These are phyloP conservation scores for Hestina assimilis DNA, from an alignment of 1,140 invertebrate species.

Conservation along the genomic window DNA sequence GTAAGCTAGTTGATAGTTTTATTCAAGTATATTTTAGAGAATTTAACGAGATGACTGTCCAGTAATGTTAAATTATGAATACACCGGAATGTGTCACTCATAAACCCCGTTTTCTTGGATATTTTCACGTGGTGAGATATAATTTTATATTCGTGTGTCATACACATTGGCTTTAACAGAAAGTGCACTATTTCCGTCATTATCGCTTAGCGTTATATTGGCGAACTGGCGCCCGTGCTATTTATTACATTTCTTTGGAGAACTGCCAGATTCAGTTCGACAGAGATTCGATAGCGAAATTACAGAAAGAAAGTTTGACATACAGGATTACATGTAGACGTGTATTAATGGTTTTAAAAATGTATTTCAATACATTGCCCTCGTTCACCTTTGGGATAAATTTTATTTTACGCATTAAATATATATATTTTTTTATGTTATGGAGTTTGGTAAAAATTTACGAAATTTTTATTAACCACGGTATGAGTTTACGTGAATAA, in stretches of 20 bases:
- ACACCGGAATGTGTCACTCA: slow-evolving; percentile 27
- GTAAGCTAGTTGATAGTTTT: background rate
- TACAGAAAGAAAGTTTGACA: slow-evolving; percentile 66
- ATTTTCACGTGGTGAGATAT: slow-evolving; percentile 16
- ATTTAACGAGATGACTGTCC: background rate
- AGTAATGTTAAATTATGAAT: background rate
- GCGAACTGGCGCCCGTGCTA: slow-evolving; percentile 60
- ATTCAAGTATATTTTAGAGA: background rate
- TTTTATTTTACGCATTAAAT: too few species aligned
- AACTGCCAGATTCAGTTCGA: slow-evolving; percentile 53
- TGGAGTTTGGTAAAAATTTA: too few species aligned
- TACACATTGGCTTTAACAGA: slow-evolving; percentile 38
- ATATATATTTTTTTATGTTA: too few species aligned
- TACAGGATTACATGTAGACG: slow-evolving; percentile 32
- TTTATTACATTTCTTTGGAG: slow-evolving; percentile 70
- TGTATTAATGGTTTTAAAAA: too few species aligned
- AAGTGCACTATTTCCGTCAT: slow-evolving; percentile 64
- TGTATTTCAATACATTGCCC: too few species aligned
- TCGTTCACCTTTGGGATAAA: too few species aligned
- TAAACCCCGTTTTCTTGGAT: slow-evolving; percentile 13
- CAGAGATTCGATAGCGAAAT: slow-evolving; percentile 34
- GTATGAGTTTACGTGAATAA: too few species aligned
- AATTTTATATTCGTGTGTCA: slow-evolving; percentile 34
- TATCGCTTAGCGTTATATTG: slow-evolving; percentile 53
- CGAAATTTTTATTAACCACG: too few species aligned